phyloP scores from a whole-genome alignment of 2,113 vertebrate genomes.

The Ctenodactylus gundi region DNA sequence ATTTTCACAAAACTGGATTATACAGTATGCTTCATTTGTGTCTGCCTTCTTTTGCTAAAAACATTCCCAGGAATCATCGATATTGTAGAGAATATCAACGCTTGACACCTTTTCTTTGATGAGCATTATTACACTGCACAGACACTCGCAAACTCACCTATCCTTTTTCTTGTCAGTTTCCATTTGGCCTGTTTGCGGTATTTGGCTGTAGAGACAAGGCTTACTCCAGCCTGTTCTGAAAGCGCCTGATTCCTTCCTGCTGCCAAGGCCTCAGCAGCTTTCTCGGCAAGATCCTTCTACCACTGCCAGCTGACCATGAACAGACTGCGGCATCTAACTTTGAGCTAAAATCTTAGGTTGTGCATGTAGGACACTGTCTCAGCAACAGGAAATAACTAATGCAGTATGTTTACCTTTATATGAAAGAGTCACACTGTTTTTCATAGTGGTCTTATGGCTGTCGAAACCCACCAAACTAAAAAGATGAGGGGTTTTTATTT shows the following conservation, averaged over 20 bases:
- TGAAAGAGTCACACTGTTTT: not conserved
- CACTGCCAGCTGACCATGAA: too few relatives aligned
- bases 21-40: not conserved
- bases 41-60: conserved; percentile 20
- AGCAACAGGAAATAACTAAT: too few relatives aligned
- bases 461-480: conserved; percentile 20
- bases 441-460: not conserved
- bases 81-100: not conserved
- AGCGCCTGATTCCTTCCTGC: too few relatives aligned
- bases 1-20: conserved; percentile 7
- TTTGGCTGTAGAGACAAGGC: too few relatives aligned
- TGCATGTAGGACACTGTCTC: too few relatives aligned
- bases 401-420: not conserved
- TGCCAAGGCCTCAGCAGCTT: too few relatives aligned
- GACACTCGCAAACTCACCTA: not conserved
- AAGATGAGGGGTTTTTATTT: not conserved
- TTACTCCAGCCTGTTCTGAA: conserved; percentile 14
- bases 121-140: not conserved
- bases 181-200: not conserved
- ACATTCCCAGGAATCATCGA: not conserved
- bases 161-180: not conserved
- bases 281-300: too few relatives aligned
- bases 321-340: too few relatives aligned
- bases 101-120: not conserved
- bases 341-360: too few relatives aligned